Evolutionary conservation across 1,140 invertebrate genomes (phyloP), one percentile per base, ranked within the genome.

Genomic region (Solenopsis invicta): DNA sequence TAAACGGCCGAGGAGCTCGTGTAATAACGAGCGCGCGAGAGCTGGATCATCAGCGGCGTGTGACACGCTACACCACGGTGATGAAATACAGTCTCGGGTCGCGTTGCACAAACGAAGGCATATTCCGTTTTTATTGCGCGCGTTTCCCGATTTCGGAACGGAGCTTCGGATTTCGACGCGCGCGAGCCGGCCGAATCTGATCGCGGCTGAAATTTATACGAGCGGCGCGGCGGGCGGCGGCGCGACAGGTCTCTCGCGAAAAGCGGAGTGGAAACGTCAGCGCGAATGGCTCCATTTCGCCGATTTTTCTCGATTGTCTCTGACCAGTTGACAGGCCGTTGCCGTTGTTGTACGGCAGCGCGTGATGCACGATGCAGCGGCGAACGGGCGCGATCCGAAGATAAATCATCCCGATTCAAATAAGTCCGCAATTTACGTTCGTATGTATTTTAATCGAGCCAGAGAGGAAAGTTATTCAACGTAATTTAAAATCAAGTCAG

Each of bases 101-200:
- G 82, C 18, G 13, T 52, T 37, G 66, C 56, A 52, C 72, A 85
- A 87, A 80, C 85, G 69, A 85, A 87, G 52, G 74, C 48, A 64
- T 85, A 85, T 87, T 85, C 67, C 86, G 56, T 48, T 81, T 88
- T 81, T 80, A 86, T 87, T 80, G 56, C 34, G 50, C n/a, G 29
- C 66, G 85, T 29, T 29, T 29, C 56, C 12, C 24, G n/a, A 52
- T n/a, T 59, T 54, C 50, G 18, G 37, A 12, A 52, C 45, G 86
- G 66, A 76, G 50, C 61, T n/a, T 76, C 52, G 67, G 62, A 24
- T 77, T 85, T 86, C 87, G 74, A 59, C 16, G 12, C 72, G 61
- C 12, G 12, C 72, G 71, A 50, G 59, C 67, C 62, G 41, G 4
- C 64, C 29, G 54, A 77, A 86, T 88, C 67, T 66, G 66, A 86